Base-by-base conservation (phyloP, 2,888 invertebrate genomes). In the Mamestra brassicae region DNA sequence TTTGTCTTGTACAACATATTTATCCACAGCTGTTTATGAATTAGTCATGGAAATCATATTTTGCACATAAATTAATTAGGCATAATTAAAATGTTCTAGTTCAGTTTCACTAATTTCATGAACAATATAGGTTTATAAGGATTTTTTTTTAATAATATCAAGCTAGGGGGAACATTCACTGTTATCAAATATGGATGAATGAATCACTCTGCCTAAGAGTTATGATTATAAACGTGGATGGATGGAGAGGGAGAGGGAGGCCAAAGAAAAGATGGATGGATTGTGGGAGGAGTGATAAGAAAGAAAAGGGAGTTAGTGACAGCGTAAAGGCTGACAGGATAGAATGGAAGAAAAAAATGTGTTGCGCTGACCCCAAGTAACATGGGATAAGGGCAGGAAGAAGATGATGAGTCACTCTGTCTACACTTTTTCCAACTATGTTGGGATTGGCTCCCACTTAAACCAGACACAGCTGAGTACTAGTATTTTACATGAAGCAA, bases 1-100 rank as follows among this genome's bases (percentile, higher is more conserved):
- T 93, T 98, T 98, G 76, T 98, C 97, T 78, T 97, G 90, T 15
- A 96, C 88, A 4, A 98, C 97, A 95, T 98, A 98, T 71, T 95
- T 92, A 89, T 98, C 98, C 42, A 98, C 98, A 97, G 97, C 98
- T 98, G 92, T 76, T 85, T 57, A 54, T 67, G 52, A 47, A 68
- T 75, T 77, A 80, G 83, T 87, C 73, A 84, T 60, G 74, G 81
- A 89, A 84, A 81, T 80, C 61, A 76, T n/a, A 67, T 36, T 70
- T 34, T 57, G 17, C 55, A 62, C 55, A 42, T 47, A 77, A 42
- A 50, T 76, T 3, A 52, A 36, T 52, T 10, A 54, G 17, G 17
- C 11, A 50, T 11, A 57, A 74, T 26, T 58, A 50, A 42, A 10
- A 75, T 42, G 47, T 74, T 74, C 6, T n/a, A 36, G n/a, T 64